Evolutionary conservation across 23 tunicate genomes (phyloP).

Genomic region (Botrylloides violaceus): DNA sequence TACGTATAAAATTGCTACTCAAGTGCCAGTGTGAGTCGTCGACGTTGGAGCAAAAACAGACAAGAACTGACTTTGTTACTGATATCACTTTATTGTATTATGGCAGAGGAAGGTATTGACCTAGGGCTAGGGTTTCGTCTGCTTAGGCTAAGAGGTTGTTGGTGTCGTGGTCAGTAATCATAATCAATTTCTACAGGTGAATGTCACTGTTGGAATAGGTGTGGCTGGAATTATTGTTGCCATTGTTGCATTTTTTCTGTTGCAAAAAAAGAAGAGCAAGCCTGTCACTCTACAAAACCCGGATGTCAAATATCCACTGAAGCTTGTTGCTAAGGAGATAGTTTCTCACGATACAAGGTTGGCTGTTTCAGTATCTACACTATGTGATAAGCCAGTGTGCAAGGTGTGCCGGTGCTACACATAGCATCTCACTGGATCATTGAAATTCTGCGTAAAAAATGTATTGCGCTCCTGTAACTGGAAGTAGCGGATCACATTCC

Average conservation of each 20-base stretch:
- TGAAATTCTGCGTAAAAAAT: too few species aligned
- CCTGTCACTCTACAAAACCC: slow-evolving; percentile 46
- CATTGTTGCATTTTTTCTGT: slow-evolving; percentile 20
- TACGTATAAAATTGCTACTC: too few species aligned
- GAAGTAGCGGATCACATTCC: neutral
- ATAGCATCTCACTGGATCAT: neutral
- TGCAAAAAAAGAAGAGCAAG: slow-evolving; percentile 8
- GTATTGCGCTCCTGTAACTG: too few species aligned
- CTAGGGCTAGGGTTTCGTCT: too few species aligned
- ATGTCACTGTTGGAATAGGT: slow-evolving; percentile 3
- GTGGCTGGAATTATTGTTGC: slow-evolving; percentile 36
- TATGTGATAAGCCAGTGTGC: neutral
- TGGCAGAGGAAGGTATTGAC: too few species aligned
- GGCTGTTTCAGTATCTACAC: neutral
- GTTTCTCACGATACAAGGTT: slow-evolving; percentile 64
- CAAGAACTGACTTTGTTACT: too few species aligned
- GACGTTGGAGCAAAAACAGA: too few species aligned
- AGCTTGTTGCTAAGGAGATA: slow-evolving; percentile 39
- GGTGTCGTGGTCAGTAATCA: too few species aligned
- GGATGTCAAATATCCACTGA: slow-evolving; percentile 47
- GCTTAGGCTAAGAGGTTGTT: too few species aligned
- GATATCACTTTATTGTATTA: too few species aligned
- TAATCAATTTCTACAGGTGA: too few species aligned
- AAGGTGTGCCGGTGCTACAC: neutral
- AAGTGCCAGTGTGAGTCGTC: too few species aligned